phyloP scores from a whole-genome alignment of 2,113 vertebrate species.

The Parotia lawesii region DNA sequence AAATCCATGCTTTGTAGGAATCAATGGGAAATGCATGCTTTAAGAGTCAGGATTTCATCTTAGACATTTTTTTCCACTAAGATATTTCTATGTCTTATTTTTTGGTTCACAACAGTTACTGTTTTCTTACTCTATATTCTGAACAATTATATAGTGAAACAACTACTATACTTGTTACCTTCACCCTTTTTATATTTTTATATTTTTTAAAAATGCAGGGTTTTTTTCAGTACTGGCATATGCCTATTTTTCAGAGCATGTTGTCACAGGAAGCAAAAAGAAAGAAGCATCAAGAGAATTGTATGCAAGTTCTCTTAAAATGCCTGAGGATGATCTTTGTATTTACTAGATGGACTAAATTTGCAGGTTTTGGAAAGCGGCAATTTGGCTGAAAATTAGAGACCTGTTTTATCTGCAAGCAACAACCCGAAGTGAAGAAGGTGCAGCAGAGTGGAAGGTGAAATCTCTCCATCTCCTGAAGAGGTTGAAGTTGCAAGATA shows the following conservation, averaged over 20 bases:
- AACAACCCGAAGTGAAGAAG: not conserved
- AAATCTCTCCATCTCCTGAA: not conserved
- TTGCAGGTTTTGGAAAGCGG: not conserved
- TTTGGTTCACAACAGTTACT: not conserved
- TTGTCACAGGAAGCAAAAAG: not conserved
- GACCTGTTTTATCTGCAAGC: not conserved
- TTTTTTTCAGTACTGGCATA: not conserved
- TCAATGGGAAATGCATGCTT: not conserved
- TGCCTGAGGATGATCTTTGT: not conserved
- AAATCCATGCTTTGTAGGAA: not conserved
- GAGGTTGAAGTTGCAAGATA: not conserved
- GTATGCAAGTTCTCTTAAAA: not conserved
- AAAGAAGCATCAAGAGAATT: not conserved
- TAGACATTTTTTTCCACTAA: not conserved
- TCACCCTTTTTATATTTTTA: not conserved
- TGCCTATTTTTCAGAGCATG: not conserved
- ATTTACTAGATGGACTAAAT: not conserved
- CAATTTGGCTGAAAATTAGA: not conserved
- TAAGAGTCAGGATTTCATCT: not conserved
- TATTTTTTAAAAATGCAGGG: accelerated
- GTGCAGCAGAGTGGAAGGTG: not conserved
- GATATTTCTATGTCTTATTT: not conserved
- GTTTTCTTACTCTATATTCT: not conserved
- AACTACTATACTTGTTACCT: not conserved
- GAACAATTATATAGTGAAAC: not conserved